Base-by-base conservation (phyloP, 2,888 invertebrate genomes). In the Clepsis dumicolana region DNA sequence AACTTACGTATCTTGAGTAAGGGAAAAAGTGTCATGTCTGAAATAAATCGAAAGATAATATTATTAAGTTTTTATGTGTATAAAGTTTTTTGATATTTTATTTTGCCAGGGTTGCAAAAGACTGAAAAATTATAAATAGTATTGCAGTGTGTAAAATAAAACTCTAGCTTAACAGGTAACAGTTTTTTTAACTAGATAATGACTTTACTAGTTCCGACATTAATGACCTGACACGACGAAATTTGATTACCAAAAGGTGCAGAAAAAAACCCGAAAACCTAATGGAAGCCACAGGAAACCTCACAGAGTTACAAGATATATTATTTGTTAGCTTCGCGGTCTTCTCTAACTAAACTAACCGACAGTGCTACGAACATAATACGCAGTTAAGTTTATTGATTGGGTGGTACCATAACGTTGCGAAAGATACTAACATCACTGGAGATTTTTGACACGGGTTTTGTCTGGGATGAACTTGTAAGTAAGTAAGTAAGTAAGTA, bases 251-350 rank as follows among this genome's bases (percentile, higher is more conserved):
- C 4, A n/a, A 38, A 38, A 38, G 0, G 4, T n/a, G 38, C n/a
- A n/a, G n/a, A 38, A n/a, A n/a, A 38, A 38, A 32, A 1, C 16
- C 12, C 21, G 12, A 53, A 21, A 48, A 50, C 16, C 44, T 18
- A 64, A 64, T 56, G 41, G 32, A 56, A 10, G 27, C 27, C 50
- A 27, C n/a, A n/a, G n/a, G 25, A 52, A 52, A 48, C 10, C 12
- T 48, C n/a, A 18, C 27, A n/a, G 27, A n/a, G 52, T n/a, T n/a
- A n/a, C n/a, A 52, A 52, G 12, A 52, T 5, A 10, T 2, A 52
- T 25, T 27, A 52, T 27, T n/a, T 52, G 25, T 27, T 52, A 27
- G 4, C 16, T 4, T n/a, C n/a, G 16, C 25, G 25, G 27, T 52
- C 1, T 25, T 52, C 52, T 27, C 1, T n/a, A 25, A 52, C 52